Conservation (phyloP, 2,113 vertebrate genomes). For the Sula dactylatra region DNA sequence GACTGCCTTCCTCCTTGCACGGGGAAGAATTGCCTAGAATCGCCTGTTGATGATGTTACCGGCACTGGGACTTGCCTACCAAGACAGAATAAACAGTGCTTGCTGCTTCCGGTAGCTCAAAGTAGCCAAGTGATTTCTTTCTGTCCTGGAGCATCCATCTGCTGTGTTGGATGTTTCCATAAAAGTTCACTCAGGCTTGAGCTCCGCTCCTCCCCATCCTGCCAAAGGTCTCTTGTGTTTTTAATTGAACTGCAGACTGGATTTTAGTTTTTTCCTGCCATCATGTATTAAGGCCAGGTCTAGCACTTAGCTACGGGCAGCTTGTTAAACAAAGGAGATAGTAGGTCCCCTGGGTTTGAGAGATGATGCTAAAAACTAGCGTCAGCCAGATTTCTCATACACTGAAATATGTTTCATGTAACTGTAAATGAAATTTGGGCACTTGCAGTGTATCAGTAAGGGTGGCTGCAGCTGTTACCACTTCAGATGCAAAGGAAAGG, state of each 20-base stretch:
- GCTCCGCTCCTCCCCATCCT: not conserved
- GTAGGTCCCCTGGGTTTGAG: not conserved
- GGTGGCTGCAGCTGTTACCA: not conserved
- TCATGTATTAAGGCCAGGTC: not conserved
- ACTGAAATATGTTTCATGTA: not conserved
- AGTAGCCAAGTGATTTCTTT: not conserved
- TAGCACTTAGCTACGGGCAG: not conserved
- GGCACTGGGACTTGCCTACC: not conserved
- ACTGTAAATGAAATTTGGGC: not conserved
- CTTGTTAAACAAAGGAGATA: not conserved
- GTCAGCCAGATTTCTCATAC: fast-evolving
- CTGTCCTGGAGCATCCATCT: not conserved
- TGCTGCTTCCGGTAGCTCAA: not conserved
- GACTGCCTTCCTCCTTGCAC: not conserved
- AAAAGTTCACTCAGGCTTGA: not conserved
- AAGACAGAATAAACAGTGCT: not conserved
- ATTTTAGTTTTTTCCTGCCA: not conserved
- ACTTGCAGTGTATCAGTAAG: not conserved
- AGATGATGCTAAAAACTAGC: not conserved
- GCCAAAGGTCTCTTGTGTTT: fast-evolving
- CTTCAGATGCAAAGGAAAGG: not conserved
- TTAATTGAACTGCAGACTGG: not conserved
- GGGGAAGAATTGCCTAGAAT: not conserved
- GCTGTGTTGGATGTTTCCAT: not conserved
- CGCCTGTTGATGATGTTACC: not conserved